Evolutionary conservation across 2,113 vertebrate species (phyloP).

Genomic region (Sphaerodactylus townsendi): DNA sequence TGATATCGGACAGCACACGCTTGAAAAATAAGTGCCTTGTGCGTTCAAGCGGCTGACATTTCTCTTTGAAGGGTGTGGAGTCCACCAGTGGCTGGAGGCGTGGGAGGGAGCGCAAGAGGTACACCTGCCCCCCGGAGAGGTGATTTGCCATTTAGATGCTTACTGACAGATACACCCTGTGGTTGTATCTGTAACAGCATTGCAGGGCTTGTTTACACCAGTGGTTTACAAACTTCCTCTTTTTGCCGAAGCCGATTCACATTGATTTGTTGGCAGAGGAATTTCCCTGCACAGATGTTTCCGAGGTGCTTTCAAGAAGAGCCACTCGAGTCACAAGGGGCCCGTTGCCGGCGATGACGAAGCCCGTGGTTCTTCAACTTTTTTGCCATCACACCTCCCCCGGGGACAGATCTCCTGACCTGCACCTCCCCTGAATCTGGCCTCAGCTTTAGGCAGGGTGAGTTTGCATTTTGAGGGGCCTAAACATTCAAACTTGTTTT

Average conservation of each 20-base stretch:
- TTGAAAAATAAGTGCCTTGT: slow-evolving; percentile 9
- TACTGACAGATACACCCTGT: background rate
- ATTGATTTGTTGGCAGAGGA: too few species aligned
- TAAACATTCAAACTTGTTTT: too few species aligned
- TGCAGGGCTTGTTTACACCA: background rate
- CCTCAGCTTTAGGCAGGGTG: too few species aligned
- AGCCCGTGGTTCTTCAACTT: too few species aligned
- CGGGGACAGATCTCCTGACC: too few species aligned
- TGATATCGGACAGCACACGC: too few species aligned
- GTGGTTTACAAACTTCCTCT: background rate
- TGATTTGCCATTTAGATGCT: background rate
- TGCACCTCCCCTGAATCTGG: too few species aligned
- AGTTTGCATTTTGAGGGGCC: too few species aligned
- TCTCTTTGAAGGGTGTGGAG: background rate
- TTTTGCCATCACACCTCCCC: too few species aligned
- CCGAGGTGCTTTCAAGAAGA: too few species aligned
- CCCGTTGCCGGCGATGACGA: too few species aligned
- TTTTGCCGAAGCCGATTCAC: background rate
- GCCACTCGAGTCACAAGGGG: background rate
- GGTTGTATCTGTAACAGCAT: background rate
- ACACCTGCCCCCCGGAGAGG: background rate
- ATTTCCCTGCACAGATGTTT: background rate
- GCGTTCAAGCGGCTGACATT: background rate
- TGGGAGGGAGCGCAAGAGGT: background rate
- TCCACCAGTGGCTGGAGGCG: background rate